Evolutionary conservation across 2,888 invertebrate genomes (phyloP), one percentile per base, ranked within the genome.

Genomic region (Hoplodrina blanda): DNA sequence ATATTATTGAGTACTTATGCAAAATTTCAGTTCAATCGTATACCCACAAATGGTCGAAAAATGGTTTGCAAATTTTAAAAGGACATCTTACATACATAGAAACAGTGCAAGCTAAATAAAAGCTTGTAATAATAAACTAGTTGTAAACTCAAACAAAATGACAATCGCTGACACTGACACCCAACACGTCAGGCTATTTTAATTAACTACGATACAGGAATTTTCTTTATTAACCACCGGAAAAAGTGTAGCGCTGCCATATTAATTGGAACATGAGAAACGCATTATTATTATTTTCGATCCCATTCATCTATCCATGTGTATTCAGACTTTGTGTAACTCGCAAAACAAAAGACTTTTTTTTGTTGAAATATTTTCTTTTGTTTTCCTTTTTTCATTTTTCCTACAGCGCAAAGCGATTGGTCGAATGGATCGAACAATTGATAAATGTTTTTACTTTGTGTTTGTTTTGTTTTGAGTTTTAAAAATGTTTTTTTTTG

Each of bases 181-280:
- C 81, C 15, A 25, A 87, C 85, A 78, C 55, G 25, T 78, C 79
- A 76, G 84, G 83, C 90, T 83, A 89, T 93, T 93, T 94, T 94
- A 94, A 93, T 93, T 94, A 94, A 94, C 93, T 92, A 75, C 88
- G 83, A 89, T 87, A 90, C 87, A 83, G 89, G 90, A 91, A 90
- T 90, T 91, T 92, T 91, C 91, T 92, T 91, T 91, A 89, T 88
- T 86, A 91, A 89, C 89, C 87, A 82, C 83, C 84, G 88, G 90
- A 90, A 91, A 89, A 90, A 91, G 89, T 86, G 90, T 89, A 87
- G 87, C 88, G 70, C 84, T 85, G 81, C 69, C 72, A 87, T 78
- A 88, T 90, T 90, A 91, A 91, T 88, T 87, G 85, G 86, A 75
- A 87, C 87, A 86, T 85, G 81, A 81, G 86, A 86, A 83, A 85